Conservation (phyloP, 2,888 invertebrate species). For the Zonitis immaculata region DNA sequence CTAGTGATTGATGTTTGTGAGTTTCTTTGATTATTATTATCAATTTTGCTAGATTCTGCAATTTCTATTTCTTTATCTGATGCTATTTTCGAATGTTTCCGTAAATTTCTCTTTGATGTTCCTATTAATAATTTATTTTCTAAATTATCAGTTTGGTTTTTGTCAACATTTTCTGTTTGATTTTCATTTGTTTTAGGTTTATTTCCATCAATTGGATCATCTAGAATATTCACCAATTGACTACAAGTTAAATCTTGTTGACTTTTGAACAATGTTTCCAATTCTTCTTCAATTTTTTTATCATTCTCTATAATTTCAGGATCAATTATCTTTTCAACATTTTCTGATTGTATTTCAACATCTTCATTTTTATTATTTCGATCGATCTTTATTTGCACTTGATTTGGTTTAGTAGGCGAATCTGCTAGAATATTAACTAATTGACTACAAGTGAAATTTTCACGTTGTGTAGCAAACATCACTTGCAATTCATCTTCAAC, state of each 20-base stretch:
- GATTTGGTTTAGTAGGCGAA: neutral
- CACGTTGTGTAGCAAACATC: slow-evolving; percentile 1
- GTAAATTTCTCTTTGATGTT: too few relatives aligned
- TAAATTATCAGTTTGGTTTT: neutral
- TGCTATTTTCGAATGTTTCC: neutral
- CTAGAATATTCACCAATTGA: neutral
- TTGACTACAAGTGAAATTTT: neutral
- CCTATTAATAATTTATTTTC: too few relatives aligned
- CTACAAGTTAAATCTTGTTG: neutral
- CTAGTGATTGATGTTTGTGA: neutral
- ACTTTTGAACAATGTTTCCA: neutral
- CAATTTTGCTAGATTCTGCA: neutral
- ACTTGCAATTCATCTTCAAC: slow-evolving; percentile 3
- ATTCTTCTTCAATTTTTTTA: neutral
- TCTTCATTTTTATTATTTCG: too few relatives aligned
- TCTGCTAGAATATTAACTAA: slow-evolving; percentile 1
- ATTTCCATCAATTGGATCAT: neutral
- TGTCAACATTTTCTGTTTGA: neutral
- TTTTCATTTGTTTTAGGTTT: neutral
- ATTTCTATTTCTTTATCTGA: neutral
- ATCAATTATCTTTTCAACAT: neutral
- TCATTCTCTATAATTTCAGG: neutral
- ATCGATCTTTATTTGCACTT: neutral
- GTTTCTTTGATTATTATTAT: neutral
- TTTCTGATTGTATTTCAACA: too few relatives aligned